These are phyloP conservation scores for Vicugna pacos DNA, from an alignment of 2,113 vertebrate genomes.

Conservation along the genomic window DNA sequence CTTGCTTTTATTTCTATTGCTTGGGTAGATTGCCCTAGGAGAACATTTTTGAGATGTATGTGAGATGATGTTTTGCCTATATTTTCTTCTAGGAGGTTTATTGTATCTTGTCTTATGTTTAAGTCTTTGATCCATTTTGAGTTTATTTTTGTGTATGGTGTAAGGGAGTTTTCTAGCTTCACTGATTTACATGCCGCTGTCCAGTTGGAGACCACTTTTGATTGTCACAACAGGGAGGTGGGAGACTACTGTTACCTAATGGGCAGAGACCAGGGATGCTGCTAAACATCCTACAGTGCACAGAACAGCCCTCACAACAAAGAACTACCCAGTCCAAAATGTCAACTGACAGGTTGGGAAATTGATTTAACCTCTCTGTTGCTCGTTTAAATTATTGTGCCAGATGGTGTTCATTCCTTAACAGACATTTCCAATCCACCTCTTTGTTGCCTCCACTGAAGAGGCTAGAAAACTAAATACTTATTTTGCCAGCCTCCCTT, in stretches of 20 bases:
- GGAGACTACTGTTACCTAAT: background rate
- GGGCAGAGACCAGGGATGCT: background rate
- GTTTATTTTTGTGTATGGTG: no score
- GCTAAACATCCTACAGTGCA: background rate
- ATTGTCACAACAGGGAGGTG: background rate
- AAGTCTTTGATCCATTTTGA: no score
- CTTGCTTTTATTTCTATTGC: no score
- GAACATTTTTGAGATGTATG: no score
- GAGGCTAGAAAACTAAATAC: background rate
- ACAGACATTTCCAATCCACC: background rate
- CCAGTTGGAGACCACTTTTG: background rate
- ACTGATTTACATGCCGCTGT: no score
- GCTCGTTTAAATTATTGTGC: background rate
- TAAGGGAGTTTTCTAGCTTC: no score
- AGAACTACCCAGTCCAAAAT: background rate
- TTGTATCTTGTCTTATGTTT: no score
- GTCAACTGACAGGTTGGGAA: background rate
- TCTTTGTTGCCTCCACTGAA: background rate
- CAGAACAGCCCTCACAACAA: background rate
- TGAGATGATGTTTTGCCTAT: no score
- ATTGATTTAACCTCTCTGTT: background rate
- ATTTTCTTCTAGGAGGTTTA: no score
- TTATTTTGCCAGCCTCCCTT: background rate
- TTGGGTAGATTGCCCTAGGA: no score
- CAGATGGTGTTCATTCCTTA: background rate